Evolutionary conservation across 2,797 vertebrate species (phyloP).

Genomic region (Scolopax rusticola): DNA sequence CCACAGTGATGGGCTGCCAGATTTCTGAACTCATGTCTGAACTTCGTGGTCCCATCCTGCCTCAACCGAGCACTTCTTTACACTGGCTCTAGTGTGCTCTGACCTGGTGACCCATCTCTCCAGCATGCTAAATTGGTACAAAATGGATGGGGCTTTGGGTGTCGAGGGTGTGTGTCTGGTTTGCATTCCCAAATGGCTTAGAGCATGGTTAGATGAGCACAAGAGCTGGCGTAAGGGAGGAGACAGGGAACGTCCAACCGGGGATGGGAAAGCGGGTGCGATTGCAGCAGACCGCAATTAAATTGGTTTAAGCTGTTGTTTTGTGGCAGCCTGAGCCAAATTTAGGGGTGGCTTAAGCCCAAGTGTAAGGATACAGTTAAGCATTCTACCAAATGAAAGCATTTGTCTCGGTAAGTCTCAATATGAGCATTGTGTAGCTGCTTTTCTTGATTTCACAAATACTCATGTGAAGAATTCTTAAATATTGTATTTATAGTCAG

Average conservation of each 20-base stretch:
- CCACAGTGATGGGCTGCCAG: background rate
- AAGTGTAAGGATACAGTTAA: slow-evolving; percentile 5
- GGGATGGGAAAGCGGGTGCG: background rate
- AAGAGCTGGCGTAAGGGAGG: background rate
- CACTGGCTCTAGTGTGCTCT: too few species aligned
- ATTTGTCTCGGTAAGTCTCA: background rate
- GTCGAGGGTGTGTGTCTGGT: background rate
- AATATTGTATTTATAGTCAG: background rate
- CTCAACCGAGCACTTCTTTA: background rate
- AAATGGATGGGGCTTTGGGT: background rate
- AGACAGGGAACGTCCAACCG: background rate
- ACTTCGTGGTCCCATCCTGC: background rate
- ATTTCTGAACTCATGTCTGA: background rate
- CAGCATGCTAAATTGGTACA: background rate
- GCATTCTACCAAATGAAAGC: background rate
- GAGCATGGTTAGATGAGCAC: background rate
- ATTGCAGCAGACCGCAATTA: slow-evolving; percentile 31
- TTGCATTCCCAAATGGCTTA: background rate
- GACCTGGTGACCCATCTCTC: background rate
- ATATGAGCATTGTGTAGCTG: background rate
- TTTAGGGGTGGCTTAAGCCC: slow-evolving; percentile 2
- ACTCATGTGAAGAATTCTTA: background rate
- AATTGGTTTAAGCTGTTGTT: slow-evolving; percentile 53
- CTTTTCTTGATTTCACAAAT: background rate
- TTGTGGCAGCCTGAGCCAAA: slow-evolving; percentile 12